phyloP scores from a whole-genome alignment of 92 coral and sea anemone species.

The Phenganax subtilis region DNA sequence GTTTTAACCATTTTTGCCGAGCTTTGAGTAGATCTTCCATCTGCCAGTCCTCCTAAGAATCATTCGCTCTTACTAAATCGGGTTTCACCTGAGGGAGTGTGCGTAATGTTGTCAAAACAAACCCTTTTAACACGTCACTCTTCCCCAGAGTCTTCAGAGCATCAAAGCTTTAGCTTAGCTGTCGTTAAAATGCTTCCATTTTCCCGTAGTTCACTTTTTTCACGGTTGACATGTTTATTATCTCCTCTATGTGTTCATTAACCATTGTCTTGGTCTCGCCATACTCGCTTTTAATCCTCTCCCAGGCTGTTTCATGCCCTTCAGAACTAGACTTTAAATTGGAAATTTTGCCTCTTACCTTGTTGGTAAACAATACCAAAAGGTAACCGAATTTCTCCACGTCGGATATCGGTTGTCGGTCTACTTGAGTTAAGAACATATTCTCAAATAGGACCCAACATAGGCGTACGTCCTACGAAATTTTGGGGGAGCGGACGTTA shows the following conservation, averaged over 20 bases:
- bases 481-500: too few species aligned
- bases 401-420: not conserved
- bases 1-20: conserved; percentile 31
- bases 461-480: too few species aligned
- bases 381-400: conserved; percentile 11
- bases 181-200: not conserved
- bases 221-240: not conserved
- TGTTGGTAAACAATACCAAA: conserved; percentile 3
- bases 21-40: conserved; percentile 32
- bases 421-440: conserved; percentile 13
- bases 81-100: conserved; percentile 43
- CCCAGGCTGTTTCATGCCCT: conserved; percentile 32
- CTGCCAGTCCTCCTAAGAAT: conserved; percentile 49
- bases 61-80: conserved; percentile 46
- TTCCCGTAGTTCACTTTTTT: conserved; percentile 6
- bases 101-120: conserved; percentile 46
- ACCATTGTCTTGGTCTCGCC: conserved; percentile 36
- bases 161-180: not conserved
- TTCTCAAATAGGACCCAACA: conserved; percentile 14
- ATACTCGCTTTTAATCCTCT: conserved; percentile 20
- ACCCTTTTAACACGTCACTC: not conserved
- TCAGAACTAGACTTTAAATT: conserved; percentile 39
- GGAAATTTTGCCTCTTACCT: conserved; percentile 43
- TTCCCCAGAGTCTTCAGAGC: not conserved
- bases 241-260: conserved; percentile 49